Evolutionary conservation across 2,797 vertebrate species (phyloP), one percentile per base, ranked within the genome.

Genomic region (Micropoecilia bifurca): DNA sequence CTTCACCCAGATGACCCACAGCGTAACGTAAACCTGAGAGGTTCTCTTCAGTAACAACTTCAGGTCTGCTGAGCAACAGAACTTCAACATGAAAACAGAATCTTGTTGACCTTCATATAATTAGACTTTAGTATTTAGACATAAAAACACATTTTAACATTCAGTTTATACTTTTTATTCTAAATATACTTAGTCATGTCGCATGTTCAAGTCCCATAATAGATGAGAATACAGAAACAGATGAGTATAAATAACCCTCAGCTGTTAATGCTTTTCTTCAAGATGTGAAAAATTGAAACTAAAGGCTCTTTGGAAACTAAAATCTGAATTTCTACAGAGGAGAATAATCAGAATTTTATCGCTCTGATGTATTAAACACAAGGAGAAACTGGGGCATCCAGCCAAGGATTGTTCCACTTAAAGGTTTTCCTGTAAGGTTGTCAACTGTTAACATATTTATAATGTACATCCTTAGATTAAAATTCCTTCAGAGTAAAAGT

Each of bases 271-370:
- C 22, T 41, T 22, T 43, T 43, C 66, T 43, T 69, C 1, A 43
- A 41, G 9, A 9, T 39, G 59, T 36, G 25, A 57, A 28, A 28
- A 12, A 2, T 13, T 53, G 22, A 10, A 25, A 9, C 22, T 25
- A 25, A 39, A 39, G 18, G 20, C 36, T 63, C 33, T 68, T 59
- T 28, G 57, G 33, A 16, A 43, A 48, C 8, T 28, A 43, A 55
- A 77, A 74, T 30, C 48, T 33, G 1, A 48, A 30, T 77, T 81
- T 50, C 43, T 69, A 30, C 75, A 55, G 22, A 55, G 55, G 12
- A 12, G 53, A 55, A 13, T 46, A 66, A 50, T 30, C 7, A 13
- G 57, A 61, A 59, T 47, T 28, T 45, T 61, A 59, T 46, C 16
- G 6, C 22, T 16, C 39, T 61, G 4, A 61, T 61, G 14, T 63